Percentiles rank a stretch among this genome's conserved stretches.
phyloP scores from a whole-genome alignment of 2,113 vertebrate species.

The Larimichthys polyactis region DNA sequence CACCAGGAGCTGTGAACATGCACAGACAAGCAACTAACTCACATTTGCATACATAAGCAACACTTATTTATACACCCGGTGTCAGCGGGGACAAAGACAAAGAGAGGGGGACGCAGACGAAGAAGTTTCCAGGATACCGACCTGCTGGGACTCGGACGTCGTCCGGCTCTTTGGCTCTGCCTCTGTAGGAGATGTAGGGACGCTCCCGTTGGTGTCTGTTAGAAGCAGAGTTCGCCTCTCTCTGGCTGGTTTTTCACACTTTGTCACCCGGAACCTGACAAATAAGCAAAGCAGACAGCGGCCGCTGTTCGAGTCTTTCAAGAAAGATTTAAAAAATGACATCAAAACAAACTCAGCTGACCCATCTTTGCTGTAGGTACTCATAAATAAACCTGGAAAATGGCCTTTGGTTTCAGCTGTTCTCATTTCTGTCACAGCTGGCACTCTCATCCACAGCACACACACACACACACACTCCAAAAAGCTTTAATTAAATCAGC shows the following conservation, averaged over 20 bases:
- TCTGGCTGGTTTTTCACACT: conserved; percentile 88
- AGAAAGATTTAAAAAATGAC: background rate
- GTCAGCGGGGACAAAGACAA: background rate
- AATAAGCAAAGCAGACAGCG: too few species aligned
- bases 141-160: conserved; percentile 80
- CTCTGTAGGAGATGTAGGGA: conserved; percentile 77
- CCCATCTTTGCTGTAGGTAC: background rate
- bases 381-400: background rate
- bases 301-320: background rate
- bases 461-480: background rate
- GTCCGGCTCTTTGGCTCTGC: conserved; percentile 71
- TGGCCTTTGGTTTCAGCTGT: background rate
- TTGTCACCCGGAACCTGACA: conserved; percentile 94
- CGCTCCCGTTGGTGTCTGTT: conserved; percentile 84
- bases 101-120: background rate
- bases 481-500: conserved; percentile 71
- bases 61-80: background rate
- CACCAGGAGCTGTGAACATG: background rate
- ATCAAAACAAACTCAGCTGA: background rate
- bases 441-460: background rate
- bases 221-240: conserved; percentile 86
- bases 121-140: conserved; percentile 58
- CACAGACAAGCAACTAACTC: background rate
- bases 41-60: background rate
- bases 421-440: conserved; percentile 19